These are phyloP conservation scores for Centruroides vittatus DNA, from an alignment of 1,140 invertebrate species.

Conservation along the genomic window DNA sequence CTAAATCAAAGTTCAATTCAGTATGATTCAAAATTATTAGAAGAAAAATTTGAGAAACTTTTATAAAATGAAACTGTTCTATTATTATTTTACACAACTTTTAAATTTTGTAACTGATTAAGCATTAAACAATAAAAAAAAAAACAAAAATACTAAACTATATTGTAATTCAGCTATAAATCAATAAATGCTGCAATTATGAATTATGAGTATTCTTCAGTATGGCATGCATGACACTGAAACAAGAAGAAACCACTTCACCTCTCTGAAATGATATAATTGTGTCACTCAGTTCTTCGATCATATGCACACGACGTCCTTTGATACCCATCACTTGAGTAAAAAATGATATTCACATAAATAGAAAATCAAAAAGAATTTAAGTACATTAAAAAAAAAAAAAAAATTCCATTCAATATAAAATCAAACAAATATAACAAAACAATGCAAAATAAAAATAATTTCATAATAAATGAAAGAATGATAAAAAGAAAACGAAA, in stretches of 20 bases:
- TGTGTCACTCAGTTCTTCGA: slow-evolving; percentile 92
- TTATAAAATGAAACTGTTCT: too few relatives aligned
- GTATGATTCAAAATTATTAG: too few relatives aligned
- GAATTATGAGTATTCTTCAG: not conserved
- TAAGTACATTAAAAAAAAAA: not conserved
- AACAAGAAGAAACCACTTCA: slow-evolving; percentile 33
- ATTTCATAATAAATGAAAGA: too few relatives aligned
- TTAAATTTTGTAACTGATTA: too few relatives aligned
- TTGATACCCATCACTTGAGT: slow-evolving; percentile 90
- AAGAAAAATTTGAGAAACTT: too few relatives aligned
- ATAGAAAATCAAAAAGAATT: not conserved
- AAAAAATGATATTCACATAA: slow-evolving; percentile 17
- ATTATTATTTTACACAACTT: too few relatives aligned
- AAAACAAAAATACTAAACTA: too few relatives aligned
- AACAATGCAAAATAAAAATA: too few relatives aligned
- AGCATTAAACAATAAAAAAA: too few relatives aligned
- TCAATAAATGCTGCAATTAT: slow-evolving; percentile 1
- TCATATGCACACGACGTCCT: slow-evolving; percentile 89
- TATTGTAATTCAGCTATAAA: too few relatives aligned
- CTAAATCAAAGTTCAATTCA: too few relatives aligned
- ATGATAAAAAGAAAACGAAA: too few relatives aligned
- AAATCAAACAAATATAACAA: not conserved
- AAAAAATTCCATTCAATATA: not conserved
- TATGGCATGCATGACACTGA: slow-evolving; percentile 19
- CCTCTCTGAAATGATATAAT: slow-evolving; percentile 97